Evolutionary conservation across 2,888 invertebrate genomes (phyloP), one percentile per base, ranked within the genome.

Genomic region (Clunio marinus): DNA sequence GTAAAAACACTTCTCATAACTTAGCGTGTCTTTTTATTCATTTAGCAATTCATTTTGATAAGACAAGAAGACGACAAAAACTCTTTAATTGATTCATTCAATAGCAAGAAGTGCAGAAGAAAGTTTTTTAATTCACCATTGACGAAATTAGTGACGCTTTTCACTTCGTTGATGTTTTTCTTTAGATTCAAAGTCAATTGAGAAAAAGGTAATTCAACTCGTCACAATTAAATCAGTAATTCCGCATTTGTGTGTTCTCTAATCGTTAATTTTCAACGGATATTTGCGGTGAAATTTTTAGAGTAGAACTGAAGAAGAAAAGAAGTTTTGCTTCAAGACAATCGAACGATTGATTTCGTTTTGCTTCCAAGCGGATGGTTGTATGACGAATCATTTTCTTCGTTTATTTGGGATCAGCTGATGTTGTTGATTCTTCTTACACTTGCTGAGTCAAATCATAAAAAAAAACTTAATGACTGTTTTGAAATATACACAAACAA

Each of bases 181-280:
- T 41, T 5, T 32, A 32, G n/a, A 41, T n/a, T 41, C 41, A 3
- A n/a, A 41, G 5, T 32, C 41, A 41, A 41, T 41, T 41, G 15
- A 41, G 41, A 10, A 41, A 10, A 41, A 41, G 15, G n/a, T 15
- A 41, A 41, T 41, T 51, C 8, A 2, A 17, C 5, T 51, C 24
- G 51, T 17, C 51, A 22, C 51, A 51, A 51, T 20, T 22, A 51
- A 51, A 17, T 51, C 17, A 15, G 2, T 3, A 51, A 17, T 51
- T 51, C 51, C 51, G 20, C 24, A 15, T 51, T 51, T 51, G n/a
- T n/a, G n/a, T 51, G 51, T 51, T 51, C 13, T 22, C 51, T n/a
- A 51, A 51, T 22, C 51, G 20, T 8, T 22, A 13, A 51, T 20
- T 51, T 51, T 3, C 8, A 51, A 51, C 2, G n/a, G n/a, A n/a